A percentile compares a stretch with the other conserved stretches of the same genome.
phyloP scores from a whole-genome alignment of 2,797 vertebrate species.

The Remorina albescens region DNA sequence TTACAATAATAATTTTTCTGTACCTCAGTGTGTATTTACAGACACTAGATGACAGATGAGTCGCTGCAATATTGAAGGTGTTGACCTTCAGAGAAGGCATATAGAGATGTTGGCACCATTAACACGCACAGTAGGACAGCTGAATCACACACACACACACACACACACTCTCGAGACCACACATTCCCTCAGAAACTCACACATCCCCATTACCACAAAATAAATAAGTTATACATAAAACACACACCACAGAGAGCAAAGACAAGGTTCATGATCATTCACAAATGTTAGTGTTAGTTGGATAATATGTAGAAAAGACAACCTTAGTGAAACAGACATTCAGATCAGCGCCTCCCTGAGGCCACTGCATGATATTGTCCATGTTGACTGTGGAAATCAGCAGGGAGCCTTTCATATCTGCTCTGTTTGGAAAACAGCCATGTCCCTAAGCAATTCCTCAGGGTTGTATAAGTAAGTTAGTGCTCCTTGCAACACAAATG shows the following conservation, averaged over 20 bases:
- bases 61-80: not conserved
- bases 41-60: not conserved
- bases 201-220: not conserved
- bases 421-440: constrained; percentile 17
- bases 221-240: not conserved
- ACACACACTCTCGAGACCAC: no score
- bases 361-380: constrained; percentile 4
- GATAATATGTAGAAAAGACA: constrained; percentile 13
- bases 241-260: not conserved
- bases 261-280: not conserved
- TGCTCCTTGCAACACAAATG: constrained; percentile 2
- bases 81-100: not conserved
- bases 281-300: constrained; percentile 2
- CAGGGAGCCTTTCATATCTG: constrained; percentile 20
- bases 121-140: not conserved
- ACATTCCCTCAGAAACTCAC: not conserved
- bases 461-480: constrained; percentile 19
- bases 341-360: constrained; percentile 42
- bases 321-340: constrained; percentile 18
- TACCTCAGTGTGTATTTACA: not conserved
- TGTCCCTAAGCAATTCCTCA: constrained; percentile 5
- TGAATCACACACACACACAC: not conserved
- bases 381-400: constrained; percentile 19
- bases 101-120: not conserved
- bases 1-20: not conserved